phyloP scores from a whole-genome alignment of 1,140 invertebrate genomes.

The Caenorhabditis brenneri region DNA sequence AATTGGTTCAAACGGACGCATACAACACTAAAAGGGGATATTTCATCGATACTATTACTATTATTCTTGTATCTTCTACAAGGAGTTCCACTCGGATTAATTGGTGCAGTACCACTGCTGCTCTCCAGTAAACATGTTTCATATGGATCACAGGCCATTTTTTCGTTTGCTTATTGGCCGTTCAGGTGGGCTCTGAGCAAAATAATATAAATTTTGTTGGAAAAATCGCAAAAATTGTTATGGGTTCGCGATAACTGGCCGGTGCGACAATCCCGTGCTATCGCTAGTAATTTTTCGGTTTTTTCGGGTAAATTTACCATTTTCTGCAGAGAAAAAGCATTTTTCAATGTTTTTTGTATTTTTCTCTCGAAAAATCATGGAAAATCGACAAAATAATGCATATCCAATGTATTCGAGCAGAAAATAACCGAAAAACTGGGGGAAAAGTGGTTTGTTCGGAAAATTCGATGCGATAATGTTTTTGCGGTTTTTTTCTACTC shows the following conservation, averaged over 20 bases:
- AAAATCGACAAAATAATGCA: background rate
- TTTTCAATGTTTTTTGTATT: too few relatives aligned
- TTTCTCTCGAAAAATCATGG: background rate
- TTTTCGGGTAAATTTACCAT: too few relatives aligned
- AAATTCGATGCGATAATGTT: too few relatives aligned
- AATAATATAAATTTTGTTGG: too few relatives aligned
- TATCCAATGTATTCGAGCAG: too few relatives aligned
- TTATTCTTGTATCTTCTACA: constrained; percentile 73
- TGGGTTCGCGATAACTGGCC: too few relatives aligned
- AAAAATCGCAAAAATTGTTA: background rate
- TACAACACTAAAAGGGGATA: constrained; percentile 67
- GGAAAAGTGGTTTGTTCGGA: too few relatives aligned
- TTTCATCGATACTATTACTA: constrained; percentile 65
- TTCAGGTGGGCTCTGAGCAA: constrained; percentile 79
- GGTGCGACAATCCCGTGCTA: too few relatives aligned
- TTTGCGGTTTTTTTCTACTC: too few relatives aligned
- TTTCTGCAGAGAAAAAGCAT: too few relatives aligned
- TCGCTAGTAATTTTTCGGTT: too few relatives aligned
- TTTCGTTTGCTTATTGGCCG: constrained; percentile 97
- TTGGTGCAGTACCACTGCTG: constrained; percentile 90
- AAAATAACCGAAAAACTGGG: too few relatives aligned
- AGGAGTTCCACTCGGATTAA: constrained; percentile 92
- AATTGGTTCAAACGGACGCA: constrained; percentile 59
- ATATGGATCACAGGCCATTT: constrained; percentile 93
- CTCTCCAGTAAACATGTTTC: constrained; percentile 87